Evolutionary conservation across 2,113 vertebrate species (phyloP).

Genomic region (Anoplopoma fimbria): DNA sequence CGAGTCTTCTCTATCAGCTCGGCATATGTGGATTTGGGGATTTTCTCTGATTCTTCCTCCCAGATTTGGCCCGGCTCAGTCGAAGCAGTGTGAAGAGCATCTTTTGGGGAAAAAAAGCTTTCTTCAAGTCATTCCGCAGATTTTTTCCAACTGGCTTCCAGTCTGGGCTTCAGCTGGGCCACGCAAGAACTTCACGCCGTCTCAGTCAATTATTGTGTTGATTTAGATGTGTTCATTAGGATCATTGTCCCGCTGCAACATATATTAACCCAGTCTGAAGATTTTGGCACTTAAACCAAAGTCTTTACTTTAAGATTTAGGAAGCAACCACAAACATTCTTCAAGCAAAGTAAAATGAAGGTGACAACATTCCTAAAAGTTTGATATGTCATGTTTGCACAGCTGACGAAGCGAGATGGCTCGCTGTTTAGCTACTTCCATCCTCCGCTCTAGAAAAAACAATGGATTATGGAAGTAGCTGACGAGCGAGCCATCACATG

Average conservation of each 20-base stretch:
- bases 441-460: no score
- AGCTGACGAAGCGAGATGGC: no score
- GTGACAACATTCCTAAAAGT: no score
- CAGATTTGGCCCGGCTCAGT: slow-evolving; percentile 50
- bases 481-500: no score
- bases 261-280: neutral
- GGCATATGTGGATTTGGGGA: slow-evolving; percentile 60
- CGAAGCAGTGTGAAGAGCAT: slow-evolving; percentile 35
- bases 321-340: neutral
- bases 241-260: neutral
- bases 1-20: slow-evolving; percentile 42
- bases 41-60: slow-evolving; percentile 60
- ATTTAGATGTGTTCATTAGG: neutral
- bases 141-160: slow-evolving; percentile 3
- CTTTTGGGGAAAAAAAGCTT: slow-evolving; percentile 53
- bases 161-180: slow-evolving; percentile 16
- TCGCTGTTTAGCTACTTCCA: no score
- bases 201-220: slow-evolving; percentile 1
- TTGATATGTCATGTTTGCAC: no score
- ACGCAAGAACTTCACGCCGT: slow-evolving; percentile 1
- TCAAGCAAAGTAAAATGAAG: no score
- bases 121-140: slow-evolving; percentile 28
- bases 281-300: neutral
- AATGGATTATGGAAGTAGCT: no score
- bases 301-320: neutral